Percentiles rank a stretch among this genome's conserved stretches.
Evolutionary conservation across 2,797 vertebrate genomes (phyloP).

Genomic region (Anableps anableps): DNA sequence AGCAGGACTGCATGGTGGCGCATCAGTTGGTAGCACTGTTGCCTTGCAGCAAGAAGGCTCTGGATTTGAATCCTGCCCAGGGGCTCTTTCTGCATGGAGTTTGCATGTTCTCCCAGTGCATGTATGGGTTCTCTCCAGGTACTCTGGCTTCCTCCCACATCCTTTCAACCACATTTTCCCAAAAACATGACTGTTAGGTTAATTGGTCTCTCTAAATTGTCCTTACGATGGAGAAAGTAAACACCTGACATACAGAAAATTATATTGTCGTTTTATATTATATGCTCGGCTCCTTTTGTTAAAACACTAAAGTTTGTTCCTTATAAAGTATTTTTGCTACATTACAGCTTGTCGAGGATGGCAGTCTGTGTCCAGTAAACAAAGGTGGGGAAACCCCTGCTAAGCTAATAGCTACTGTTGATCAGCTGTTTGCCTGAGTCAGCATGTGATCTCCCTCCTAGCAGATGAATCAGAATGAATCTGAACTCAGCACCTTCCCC

Average conservation of each 20-base stretch:
- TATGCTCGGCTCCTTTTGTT: background rate
- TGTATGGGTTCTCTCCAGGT: too few species aligned
- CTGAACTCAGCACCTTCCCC: constrained; percentile 14
- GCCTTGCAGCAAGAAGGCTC: background rate
- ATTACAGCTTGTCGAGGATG: background rate
- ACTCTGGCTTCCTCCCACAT: too few species aligned
- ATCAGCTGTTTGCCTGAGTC: constrained; percentile 70
- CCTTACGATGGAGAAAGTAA: too few species aligned
- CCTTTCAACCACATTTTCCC: too few species aligned
- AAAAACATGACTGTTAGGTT: too few species aligned
- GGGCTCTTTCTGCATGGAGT: too few species aligned
- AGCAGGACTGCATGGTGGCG: too few species aligned
- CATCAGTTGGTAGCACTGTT: background rate
- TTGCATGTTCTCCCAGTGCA: too few species aligned
- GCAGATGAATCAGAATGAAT: constrained; percentile 29
- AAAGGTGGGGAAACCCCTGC: constrained; percentile 54
- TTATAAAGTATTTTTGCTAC: background rate
- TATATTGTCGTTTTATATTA: too few species aligned
- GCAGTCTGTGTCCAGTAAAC: background rate
- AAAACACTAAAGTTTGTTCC: background rate
- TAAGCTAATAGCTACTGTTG: constrained; percentile 59
- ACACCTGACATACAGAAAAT: too few species aligned
- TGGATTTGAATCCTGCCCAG: too few species aligned
- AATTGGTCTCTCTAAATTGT: too few species aligned
- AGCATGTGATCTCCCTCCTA: constrained; percentile 69